Conservation (phyloP, 2,113 vertebrate species). For the Delphinus delphis region DNA sequence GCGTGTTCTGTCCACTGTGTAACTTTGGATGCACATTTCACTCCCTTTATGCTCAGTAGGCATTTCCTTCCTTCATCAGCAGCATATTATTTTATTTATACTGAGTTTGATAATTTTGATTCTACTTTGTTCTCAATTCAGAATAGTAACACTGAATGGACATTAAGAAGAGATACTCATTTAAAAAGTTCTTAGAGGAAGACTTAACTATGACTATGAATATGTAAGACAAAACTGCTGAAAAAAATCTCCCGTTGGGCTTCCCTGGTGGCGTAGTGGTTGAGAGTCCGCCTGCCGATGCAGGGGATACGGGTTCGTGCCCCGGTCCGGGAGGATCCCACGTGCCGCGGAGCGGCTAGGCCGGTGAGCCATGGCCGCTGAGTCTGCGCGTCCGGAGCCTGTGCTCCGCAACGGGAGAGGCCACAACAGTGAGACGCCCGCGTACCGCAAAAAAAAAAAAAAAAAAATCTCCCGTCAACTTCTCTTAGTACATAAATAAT, state of each 20-base stretch:
- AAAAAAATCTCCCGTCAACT: neutral
- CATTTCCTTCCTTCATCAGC: neutral
- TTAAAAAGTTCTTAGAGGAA: neutral
- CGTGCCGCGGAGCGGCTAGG: accelerated
- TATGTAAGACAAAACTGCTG: neutral
- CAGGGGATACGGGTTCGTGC: no score
- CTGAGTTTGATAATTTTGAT: neutral
- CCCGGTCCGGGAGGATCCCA: no score
- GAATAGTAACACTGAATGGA: neutral
- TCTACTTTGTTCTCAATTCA: neutral
- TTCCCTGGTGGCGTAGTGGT: no score
- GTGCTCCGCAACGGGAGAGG: no score
- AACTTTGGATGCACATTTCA: neutral
- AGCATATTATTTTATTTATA: neutral
- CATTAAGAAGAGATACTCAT: neutral
- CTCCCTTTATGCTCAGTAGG: neutral
- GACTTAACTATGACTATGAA: neutral
- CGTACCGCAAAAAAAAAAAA: no score
- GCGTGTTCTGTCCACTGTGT: neutral
- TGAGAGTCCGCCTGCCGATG: no score
- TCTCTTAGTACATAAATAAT: neutral
- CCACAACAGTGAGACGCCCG: no score
- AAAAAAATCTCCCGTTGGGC: neutral
- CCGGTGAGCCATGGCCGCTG: no score
- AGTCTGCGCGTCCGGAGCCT: no score